These are phyloP conservation scores for Cerceris ruficornis DNA, from an alignment of 2,888 invertebrate genomes.

Conservation along the genomic window DNA sequence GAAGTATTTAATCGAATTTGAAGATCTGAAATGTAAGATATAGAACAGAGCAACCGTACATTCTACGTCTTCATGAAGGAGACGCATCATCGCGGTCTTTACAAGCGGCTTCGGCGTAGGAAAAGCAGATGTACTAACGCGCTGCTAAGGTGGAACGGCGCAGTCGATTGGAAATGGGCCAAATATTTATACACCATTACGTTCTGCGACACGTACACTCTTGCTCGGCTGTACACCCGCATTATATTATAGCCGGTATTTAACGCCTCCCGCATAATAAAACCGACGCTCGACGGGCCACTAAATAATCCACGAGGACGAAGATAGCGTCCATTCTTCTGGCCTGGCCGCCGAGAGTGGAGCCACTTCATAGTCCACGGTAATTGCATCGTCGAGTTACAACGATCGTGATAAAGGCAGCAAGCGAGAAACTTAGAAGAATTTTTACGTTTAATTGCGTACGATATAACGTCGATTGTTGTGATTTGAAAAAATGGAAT, in stretches of 20 bases:
- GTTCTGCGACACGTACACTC: slow-evolving; percentile 34
- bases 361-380: no score
- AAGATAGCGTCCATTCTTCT: slow-evolving; percentile 11
- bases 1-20: no score
- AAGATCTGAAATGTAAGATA: neutral
- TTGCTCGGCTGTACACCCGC: slow-evolving; percentile 35
- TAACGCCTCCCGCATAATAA: slow-evolving; percentile 59
- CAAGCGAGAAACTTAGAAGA: no score
- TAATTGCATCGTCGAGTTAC: no score
- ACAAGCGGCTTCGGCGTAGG: slow-evolving; percentile 52
- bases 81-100: slow-evolving; percentile 47
- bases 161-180: slow-evolving; percentile 60
- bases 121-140: slow-evolving; percentile 62
- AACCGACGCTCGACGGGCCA: slow-evolving; percentile 48
- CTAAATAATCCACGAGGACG: slow-evolving; percentile 38
- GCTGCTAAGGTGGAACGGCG: slow-evolving; percentile 69
- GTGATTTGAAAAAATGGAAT: no score
- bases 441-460: no score
- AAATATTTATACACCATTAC: slow-evolving; percentile 62
- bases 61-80: slow-evolving; percentile 26
- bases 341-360: slow-evolving; percentile 19
- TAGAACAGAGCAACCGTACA: neutral
- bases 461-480: no score
- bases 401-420: no score
- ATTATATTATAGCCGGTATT: slow-evolving; percentile 53